Percentiles rank a stretch among this genome's conserved stretches.
These are phyloP conservation scores for Lepidocyrtinus sp. DNA, from an alignment of 2,888 invertebrate genomes.

Conservation along the genomic window DNA sequence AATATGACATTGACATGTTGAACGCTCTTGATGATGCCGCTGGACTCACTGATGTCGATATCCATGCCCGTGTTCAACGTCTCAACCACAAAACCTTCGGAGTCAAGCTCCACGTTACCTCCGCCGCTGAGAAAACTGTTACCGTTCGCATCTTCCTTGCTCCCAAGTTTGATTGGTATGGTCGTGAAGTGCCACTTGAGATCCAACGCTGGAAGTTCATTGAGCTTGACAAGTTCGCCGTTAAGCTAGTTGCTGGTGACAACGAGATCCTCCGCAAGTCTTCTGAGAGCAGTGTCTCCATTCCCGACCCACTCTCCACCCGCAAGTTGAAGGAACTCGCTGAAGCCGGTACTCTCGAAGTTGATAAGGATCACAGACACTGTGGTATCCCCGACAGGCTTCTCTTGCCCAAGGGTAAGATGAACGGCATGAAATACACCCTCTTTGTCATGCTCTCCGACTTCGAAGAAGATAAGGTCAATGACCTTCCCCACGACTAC, in stretches of 20 bases:
- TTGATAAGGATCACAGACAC: conserved; percentile 72
- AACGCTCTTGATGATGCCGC: conserved; percentile 71
- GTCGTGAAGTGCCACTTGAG: conserved; percentile 58
- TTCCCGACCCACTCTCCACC: conserved; percentile 77
- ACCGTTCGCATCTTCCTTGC: conserved; percentile 69
- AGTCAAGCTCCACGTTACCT: conserved; percentile 63
- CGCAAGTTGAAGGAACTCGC: conserved; percentile 78
- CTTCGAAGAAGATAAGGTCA: conserved; percentile 66
- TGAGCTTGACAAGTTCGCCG: conserved; percentile 68
- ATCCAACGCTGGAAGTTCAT: conserved; percentile 64
- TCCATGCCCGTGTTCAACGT: conserved; percentile 69
- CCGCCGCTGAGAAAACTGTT: conserved; percentile 60
- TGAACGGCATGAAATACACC: conserved; percentile 61
- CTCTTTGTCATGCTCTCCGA: conserved; percentile 66
- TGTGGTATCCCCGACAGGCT: conserved; percentile 67
- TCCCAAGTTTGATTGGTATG: conserved; percentile 68
- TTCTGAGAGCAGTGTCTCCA: conserved; percentile 78
- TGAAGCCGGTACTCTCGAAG: conserved; percentile 75
- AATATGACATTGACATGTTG: conserved; percentile 70
- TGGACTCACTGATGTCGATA: conserved; percentile 72
- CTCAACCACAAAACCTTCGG: conserved; percentile 70
- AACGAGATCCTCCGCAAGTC: conserved; percentile 81
- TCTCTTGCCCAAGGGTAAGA: conserved; percentile 66
- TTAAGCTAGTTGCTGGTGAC: conserved; percentile 72
- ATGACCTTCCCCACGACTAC: conserved; percentile 62